Conservation (phyloP, 2,888 invertebrate species). For the Gortyna flavago region DNA sequence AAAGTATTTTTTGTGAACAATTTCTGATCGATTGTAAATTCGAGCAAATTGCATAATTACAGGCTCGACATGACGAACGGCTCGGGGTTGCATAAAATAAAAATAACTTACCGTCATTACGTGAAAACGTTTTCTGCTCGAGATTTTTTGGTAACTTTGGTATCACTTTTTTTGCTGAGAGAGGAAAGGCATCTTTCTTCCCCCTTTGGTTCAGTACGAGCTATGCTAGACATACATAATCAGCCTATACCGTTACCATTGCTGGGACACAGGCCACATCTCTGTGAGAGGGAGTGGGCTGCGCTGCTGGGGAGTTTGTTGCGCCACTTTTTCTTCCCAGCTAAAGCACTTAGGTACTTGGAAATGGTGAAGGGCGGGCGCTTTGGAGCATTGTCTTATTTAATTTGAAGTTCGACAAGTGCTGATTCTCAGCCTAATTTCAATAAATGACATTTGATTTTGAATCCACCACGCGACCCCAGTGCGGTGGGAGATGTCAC, state of each 20-base stretch:
- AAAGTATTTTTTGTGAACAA: conserved; percentile 73
- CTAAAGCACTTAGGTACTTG: no score
- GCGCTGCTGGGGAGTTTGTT: no score
- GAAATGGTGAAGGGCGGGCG: no score
- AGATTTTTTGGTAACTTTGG: conserved; percentile 25
- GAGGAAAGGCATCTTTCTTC: neutral
- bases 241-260: neutral
- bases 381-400: no score
- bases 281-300: neutral
- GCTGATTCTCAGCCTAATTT: no score
- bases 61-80: conserved; percentile 61
- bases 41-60: conserved; percentile 76
- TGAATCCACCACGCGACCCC: no score
- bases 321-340: no score
- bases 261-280: neutral
- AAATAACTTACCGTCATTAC: conserved; percentile 53
- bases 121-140: conserved; percentile 50
- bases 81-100: conserved; percentile 61
- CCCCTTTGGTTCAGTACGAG: neutral
- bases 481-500: neutral
- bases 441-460: no score
- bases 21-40: conserved; percentile 74
- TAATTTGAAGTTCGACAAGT: no score
- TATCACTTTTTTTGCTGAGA: conserved; percentile 8
- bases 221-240: neutral